Evolutionary conservation across 2,797 vertebrate species (phyloP), one percentile per base, ranked within the genome.

Genomic region (Phyllotis vaccarum): DNA sequence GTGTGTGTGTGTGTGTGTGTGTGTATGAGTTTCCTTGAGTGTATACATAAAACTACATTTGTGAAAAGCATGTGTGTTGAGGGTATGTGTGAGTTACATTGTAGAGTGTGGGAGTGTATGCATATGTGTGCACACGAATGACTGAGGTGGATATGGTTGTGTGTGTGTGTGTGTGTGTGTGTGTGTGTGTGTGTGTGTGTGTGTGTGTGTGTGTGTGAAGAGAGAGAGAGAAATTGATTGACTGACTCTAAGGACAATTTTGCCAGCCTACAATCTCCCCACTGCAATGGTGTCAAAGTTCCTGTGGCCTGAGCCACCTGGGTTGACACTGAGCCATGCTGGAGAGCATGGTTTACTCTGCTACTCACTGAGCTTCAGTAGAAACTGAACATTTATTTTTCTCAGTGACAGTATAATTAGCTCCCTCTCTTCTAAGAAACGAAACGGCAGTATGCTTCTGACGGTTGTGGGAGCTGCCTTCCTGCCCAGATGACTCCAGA

Each of bases 321-420:
- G 24, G 82, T 76, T 27, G 75, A 80, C 74, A 60, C 78, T 10
- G 62, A 11, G 31, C 58, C 52, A 58, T 46, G 90, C 90, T 78
- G 7, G n/a, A 43, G 62, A 80, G 43, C 56, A 58, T 27, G 74
- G 52, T 58, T 82, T 76, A 7, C 62, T 79, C 76, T 22, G 70
- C 86, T 60, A 87, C 72, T 91, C 68, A 7, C 0, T 85, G 97
- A 96, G 80, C 90, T 89, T 86, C 0, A 40, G 85, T 93, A 87
- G 93, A 97, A 74, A 60, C 17, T 95, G 82, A 80, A 94, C 86
- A 97, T 97, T 98, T 97, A 94, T 96, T 91, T 91, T 96, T 76
- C 82, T 97, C 83, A 86, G 16, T 96, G 97, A 94, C 97, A 97
- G 89, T 96, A 83, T 98, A 98, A 97, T 96, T 89, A 86, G 79